Base-by-base conservation (phyloP, 2,797 vertebrate genomes). In the Tapirus indicus region DNA sequence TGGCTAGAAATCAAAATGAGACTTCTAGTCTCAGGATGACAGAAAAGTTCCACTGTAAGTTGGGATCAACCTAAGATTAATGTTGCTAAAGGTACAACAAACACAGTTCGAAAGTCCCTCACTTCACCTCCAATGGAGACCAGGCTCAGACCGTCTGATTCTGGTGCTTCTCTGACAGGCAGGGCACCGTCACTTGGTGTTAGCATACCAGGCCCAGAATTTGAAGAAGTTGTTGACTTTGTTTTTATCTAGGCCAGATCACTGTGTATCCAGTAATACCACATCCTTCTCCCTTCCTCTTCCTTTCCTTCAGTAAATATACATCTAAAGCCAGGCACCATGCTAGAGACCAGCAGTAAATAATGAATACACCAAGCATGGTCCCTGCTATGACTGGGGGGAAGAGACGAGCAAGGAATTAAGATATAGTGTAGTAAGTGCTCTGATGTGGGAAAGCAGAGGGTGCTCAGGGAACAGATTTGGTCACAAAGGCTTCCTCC, bases 1-100 rank as follows among this genome's bases (percentile, higher is more conserved):
- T 74, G 29, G 79, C 75, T 62, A 89, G 68, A 82, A 83, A 38
- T 88, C 69, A 79, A 85, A 86, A 79, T 21, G 47, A 66, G 38
- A 66, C 52, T 84, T 92, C n/a, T 35, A 17, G 32, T 64, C 27
- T 87, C 20, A 32, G 66, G 13, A 49, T 60, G 16, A 71, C 47
- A 88, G 85, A 78, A 41, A 78, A 88, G 2, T 32, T 86, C 29
- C 2, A n/a, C 2, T 2, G 32, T 23, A 41, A 47, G 7, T 38
- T 64, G 69, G 21, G 47, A 84, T 14, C 21, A 44, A 11, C 1
- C 58, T 62, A 13, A 80, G 20, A 54, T 72, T n/a, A 87, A 32
- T 0, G 6, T 25, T 0, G 6, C 32, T 89, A 29, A 83, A 62
- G 11, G 8, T 20, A 62, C 17, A 56, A 20, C 5, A 27, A 32